phyloP scores from a whole-genome alignment of 2,797 vertebrate species.

The Capromys pilorides region DNA sequence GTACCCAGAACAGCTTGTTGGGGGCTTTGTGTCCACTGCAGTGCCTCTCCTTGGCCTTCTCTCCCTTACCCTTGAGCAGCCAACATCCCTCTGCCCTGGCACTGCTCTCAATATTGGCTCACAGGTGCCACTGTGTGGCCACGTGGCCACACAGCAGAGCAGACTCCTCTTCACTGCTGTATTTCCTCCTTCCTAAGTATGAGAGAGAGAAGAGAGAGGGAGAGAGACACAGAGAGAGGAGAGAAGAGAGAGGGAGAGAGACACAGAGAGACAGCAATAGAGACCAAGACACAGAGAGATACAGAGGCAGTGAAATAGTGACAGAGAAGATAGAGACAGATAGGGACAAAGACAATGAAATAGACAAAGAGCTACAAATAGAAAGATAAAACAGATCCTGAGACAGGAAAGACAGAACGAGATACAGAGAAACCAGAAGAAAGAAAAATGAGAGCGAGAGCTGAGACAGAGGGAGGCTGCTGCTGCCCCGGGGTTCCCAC shows the following conservation, averaged over 20 bases:
- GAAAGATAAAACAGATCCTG: neutral
- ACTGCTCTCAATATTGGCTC: neutral
- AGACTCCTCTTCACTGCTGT: neutral
- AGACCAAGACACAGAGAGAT: neutral
- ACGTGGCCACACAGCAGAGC: neutral
- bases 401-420: neutral
- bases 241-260: neutral
- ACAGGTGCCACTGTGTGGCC: slow-evolving; percentile 32
- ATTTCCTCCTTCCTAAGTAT: neutral
- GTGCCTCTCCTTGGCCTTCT: neutral
- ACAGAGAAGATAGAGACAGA: neutral
- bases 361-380: neutral
- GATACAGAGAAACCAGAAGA: neutral
- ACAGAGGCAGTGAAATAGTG: neutral
- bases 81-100: accelerated
- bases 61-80: neutral
- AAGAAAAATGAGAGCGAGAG: neutral
- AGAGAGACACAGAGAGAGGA: neutral
- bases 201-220: neutral
- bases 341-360: neutral
- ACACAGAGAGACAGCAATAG: neutral
- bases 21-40: neutral
- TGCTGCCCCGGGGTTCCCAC: no score
- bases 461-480: neutral
- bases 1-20: neutral